Conservation (phyloP, 2,888 invertebrate genomes). For the Malthinus flaveolus region DNA sequence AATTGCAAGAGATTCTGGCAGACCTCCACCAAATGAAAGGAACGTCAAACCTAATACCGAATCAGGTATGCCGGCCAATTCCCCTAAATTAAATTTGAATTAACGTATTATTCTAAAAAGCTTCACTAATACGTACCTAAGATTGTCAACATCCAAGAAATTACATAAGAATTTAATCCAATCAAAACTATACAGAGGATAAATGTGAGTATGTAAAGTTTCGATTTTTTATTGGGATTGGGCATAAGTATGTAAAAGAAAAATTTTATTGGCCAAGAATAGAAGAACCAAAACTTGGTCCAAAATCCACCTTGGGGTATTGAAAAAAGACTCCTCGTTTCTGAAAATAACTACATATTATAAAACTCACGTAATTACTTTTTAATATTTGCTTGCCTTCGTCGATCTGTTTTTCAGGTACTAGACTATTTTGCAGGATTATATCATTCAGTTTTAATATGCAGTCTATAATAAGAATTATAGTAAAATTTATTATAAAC, state of each 20-base stretch:
- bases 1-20: constrained; percentile 83
- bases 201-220: constrained; percentile 76
- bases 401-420: too few relatives aligned
- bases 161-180: constrained; percentile 79
- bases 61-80: constrained; percentile 79
- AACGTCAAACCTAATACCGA: constrained; percentile 92
- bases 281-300: constrained; percentile 65
- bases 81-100: constrained; percentile 55
- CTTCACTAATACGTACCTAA: constrained; percentile 66
- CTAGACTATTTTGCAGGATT: too few relatives aligned
- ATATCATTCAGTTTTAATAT: too few relatives aligned
- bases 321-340: constrained; percentile 26
- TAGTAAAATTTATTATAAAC: neutral
- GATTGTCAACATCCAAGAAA: constrained; percentile 90
- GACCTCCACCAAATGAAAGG: constrained; percentile 85
- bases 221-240: constrained; percentile 63
- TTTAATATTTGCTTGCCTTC: too few relatives aligned
- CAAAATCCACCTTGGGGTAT: constrained; percentile 39
- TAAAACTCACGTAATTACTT: too few relatives aligned
- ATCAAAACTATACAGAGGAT: constrained; percentile 89
- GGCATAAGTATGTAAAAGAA: constrained; percentile 71
- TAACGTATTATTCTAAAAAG: neutral
- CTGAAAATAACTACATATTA: too few relatives aligned
- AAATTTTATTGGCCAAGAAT: constrained; percentile 72
- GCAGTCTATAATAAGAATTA: neutral